A percentile compares a stretch with the other conserved stretches of the same genome.
Evolutionary conservation across 1,140 invertebrate genomes (phyloP).

Genomic region (Temnothorax nylanderi): DNA sequence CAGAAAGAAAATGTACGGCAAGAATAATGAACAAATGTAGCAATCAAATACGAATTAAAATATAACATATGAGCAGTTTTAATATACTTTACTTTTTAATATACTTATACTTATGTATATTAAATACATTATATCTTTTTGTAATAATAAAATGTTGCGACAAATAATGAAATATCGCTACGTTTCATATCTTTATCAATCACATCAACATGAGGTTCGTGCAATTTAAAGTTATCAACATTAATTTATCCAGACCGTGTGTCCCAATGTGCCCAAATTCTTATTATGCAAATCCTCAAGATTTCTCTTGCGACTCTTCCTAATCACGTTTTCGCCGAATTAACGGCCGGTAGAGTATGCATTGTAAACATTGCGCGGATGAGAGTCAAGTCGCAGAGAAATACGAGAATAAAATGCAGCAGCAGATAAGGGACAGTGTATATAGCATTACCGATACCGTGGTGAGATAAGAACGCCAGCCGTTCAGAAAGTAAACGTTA

Average conservation of each 20-base stretch:
- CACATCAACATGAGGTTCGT: background rate
- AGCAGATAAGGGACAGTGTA: background rate
- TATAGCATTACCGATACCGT: slow-evolving; percentile 32
- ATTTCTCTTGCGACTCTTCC: background rate
- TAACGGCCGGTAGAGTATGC: background rate
- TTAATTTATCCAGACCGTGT: background rate
- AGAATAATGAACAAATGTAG: background rate
- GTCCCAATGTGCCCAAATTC: background rate
- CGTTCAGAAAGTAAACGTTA: background rate
- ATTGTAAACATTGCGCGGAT: background rate
- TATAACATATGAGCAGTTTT: too few species aligned
- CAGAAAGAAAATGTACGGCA: background rate
- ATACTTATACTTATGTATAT: background rate
- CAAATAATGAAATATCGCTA: background rate
- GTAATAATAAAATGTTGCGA: background rate
- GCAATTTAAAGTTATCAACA: background rate
- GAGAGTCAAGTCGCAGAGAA: background rate
- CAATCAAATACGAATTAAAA: background rate
- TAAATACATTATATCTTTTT: background rate
- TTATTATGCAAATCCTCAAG: background rate
- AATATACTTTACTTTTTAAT: too few species aligned
- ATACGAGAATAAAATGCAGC: slow-evolving; percentile 25
- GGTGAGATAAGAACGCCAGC: slow-evolving; percentile 11
- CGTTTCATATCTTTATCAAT: background rate
- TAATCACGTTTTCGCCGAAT: slow-evolving; percentile 25